phyloP scores from a whole-genome alignment of 2,888 invertebrate genomes.

The Pollenia griseotomentosa region DNA sequence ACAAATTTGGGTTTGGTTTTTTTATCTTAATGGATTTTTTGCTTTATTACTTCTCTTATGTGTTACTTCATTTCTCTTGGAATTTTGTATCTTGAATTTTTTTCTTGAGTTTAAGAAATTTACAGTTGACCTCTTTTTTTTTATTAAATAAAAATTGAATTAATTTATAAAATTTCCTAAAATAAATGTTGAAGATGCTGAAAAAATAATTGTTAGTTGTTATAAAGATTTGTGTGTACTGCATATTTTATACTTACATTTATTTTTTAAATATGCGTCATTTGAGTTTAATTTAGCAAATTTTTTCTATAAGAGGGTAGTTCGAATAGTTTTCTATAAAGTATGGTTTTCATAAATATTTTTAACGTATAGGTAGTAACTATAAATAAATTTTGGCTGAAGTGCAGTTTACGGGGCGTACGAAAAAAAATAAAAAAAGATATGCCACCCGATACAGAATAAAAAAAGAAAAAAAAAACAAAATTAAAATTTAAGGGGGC shows the following conservation, averaged over 20 bases:
- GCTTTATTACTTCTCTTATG: neutral
- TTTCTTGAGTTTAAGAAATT: neutral
- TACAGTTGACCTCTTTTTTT: constrained; percentile 1
- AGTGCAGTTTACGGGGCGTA: too few species aligned
- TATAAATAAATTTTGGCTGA: too few species aligned
- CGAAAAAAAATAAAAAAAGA: too few species aligned
- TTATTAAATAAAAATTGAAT: neutral
- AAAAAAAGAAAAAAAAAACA: too few species aligned
- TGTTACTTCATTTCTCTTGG: constrained; percentile 1
- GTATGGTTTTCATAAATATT: neutral
- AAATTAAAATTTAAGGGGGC: too few species aligned
- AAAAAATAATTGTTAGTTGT: neutral
- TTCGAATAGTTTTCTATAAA: neutral
- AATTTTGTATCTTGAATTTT: constrained; percentile 13
- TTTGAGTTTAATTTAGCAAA: neutral
- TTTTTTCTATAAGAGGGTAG: neutral
- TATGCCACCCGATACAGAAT: too few species aligned
- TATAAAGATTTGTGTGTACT: too few species aligned
- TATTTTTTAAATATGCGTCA: constrained; percentile 52
- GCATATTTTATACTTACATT: too few species aligned
- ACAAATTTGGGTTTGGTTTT: constrained; percentile 62
- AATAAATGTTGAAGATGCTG: neutral
- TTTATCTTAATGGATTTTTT: constrained; percentile 25
- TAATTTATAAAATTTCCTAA: neutral
- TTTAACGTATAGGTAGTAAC: neutral